Percentiles rank a stretch among this genome's conserved stretches.
phyloP scores from a whole-genome alignment of 37 sponge, comb jelly and placozoan genomes.

The Aplysina aerophoba region DNA sequence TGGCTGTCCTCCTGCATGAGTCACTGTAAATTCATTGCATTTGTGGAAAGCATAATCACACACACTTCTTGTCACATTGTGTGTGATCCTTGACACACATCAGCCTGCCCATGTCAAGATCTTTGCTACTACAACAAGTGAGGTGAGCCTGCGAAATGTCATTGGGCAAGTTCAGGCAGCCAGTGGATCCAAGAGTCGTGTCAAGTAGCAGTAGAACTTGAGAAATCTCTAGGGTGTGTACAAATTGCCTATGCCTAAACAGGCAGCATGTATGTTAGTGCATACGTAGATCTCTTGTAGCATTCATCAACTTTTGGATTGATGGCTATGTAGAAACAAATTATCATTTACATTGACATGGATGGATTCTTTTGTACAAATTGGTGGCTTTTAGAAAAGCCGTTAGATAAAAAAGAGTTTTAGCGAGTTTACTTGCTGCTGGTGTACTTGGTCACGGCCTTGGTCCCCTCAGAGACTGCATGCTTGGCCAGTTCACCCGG shows the following conservation, averaged over 20 bases:
- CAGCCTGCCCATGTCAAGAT: conserved; percentile 79
- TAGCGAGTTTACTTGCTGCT: conserved; percentile 77
- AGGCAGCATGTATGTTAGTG: too few relatives aligned
- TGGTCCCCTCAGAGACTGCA: conserved; percentile 94
- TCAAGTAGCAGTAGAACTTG: conserved; percentile 45
- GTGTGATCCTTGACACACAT: conserved; percentile 1
- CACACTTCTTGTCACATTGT: not conserved
- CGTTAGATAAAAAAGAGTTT: not conserved
- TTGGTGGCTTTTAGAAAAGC: conserved; percentile 15
- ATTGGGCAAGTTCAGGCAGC: conserved; percentile 80
- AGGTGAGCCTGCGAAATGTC: conserved; percentile 57
- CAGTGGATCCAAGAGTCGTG: conserved; percentile 87
- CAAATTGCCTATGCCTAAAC: too few relatives aligned
- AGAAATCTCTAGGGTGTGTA: too few relatives aligned
- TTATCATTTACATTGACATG: too few relatives aligned
- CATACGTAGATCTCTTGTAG: too few relatives aligned
- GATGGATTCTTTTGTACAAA: too few relatives aligned
- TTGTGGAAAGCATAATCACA: too few relatives aligned
- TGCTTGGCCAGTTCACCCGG: conserved; percentile 97
- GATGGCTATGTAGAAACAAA: too few relatives aligned
- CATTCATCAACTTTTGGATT: too few relatives aligned
- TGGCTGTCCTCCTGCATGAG: too few relatives aligned
- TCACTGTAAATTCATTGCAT: too few relatives aligned
- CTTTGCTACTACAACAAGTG: conserved; percentile 63
- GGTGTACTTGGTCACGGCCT: conserved; percentile 98